phyloP scores from a whole-genome alignment of 2,113 vertebrate species.

The Tyto alba region DNA sequence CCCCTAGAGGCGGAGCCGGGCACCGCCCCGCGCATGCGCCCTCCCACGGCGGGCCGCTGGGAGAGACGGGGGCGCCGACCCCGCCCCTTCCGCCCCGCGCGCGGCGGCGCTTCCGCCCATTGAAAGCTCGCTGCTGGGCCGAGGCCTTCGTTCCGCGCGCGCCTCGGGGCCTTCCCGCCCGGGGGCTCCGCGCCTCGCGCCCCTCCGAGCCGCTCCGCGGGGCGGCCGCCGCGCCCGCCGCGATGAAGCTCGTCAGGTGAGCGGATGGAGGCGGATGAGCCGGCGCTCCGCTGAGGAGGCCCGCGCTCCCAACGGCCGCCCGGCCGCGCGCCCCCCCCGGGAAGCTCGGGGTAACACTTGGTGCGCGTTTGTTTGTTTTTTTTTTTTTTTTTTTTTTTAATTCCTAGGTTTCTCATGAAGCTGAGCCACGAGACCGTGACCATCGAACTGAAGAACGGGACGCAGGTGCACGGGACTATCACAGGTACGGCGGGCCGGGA shows the following conservation, averaged over 20 bases:
- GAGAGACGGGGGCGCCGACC: neutral
- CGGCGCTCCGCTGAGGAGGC: neutral
- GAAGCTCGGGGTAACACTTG: no score
- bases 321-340: no score
- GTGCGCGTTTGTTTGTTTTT: no score
- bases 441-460: conserved; percentile 97
- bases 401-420: conserved; percentile 96
- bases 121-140: no score
- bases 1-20: no score
- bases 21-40: neutral
- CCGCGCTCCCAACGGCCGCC: neutral
- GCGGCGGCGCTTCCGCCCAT: no score
- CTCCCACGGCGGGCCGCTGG: neutral
- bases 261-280: neutral
- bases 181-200: neutral
- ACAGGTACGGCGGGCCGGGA: conserved; percentile 76
- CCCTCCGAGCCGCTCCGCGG: neutral
- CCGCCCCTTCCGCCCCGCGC: neutral
- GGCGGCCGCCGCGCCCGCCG: neutral
- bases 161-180: neutral
- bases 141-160: neutral
- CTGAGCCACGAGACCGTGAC: conserved; percentile 98
- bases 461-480: conserved; percentile 96
- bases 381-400: neutral
- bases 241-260: conserved; percentile 51